phyloP scores from a whole-genome alignment of 2,113 vertebrate genomes.

The Petrocephalus microphthalmus region DNA sequence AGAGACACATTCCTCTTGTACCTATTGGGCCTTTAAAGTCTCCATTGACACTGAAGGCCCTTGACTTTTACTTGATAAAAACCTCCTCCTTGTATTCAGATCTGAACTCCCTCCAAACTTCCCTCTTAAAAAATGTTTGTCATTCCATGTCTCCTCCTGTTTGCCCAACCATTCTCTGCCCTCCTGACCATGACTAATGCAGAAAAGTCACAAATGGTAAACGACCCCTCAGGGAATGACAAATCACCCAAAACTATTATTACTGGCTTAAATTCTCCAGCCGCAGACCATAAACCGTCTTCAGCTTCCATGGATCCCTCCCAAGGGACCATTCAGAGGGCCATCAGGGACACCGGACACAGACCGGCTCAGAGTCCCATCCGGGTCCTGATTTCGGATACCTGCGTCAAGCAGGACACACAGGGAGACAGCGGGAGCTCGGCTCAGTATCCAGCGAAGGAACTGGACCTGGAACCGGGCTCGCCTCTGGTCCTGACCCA shows the following conservation, averaged over 20 bases:
- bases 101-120: constrained; percentile 1
- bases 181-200: constrained; percentile 26
- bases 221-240: background rate
- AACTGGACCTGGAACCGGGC: constrained; percentile 48
- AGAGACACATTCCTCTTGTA: background rate
- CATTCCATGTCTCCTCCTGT: constrained; percentile 31
- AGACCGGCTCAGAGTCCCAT: constrained; percentile 33
- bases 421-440: background rate
- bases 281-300: background rate
- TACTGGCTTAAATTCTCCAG: background rate
- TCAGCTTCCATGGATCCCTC: background rate
- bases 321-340: constrained; percentile 24
- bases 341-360: constrained; percentile 28
- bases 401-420: constrained; percentile 38
- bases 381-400: constrained; percentile 52
- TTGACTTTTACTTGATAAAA: background rate
- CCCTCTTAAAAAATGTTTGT: constrained; percentile 15
- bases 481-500: constrained; percentile 62
- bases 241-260: background rate
- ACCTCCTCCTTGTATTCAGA: background rate
- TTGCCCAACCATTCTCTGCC: constrained; percentile 36
- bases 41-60: background rate
- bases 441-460: constrained; percentile 35
- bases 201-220: constrained; percentile 33
- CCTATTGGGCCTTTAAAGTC: background rate